Conservation (phyloP, 2,888 invertebrate genomes). For the Malachius bipustulatus region DNA sequence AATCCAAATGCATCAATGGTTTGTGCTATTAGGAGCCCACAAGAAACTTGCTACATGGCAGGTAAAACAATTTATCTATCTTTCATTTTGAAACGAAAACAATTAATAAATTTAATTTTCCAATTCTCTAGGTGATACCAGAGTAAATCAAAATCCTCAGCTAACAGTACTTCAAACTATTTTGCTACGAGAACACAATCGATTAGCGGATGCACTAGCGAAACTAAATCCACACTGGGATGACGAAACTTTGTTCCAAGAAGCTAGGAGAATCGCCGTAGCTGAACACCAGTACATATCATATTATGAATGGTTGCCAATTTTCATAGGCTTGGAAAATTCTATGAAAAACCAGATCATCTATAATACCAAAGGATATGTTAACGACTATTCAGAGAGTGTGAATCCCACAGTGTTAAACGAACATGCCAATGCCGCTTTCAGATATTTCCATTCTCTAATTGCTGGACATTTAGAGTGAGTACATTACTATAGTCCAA, state of each 20-base stretch:
- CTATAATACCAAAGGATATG: constrained; percentile 46
- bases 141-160: constrained; percentile 63
- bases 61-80: too few species aligned
- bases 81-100: too few species aligned
- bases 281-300: constrained; percentile 62
- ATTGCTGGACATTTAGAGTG: constrained; percentile 60
- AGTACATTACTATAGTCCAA: too few species aligned
- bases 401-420: constrained; percentile 55
- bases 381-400: constrained; percentile 54
- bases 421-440: constrained; percentile 61
- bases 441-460: constrained; percentile 60
- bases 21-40: constrained; percentile 46
- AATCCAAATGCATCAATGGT: constrained; percentile 54
- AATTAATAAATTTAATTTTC: background rate
- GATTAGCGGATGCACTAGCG: constrained; percentile 48
- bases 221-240: constrained; percentile 63
- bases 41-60: constrained; percentile 64
- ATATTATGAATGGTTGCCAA: constrained; percentile 67
- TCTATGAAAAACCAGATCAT: constrained; percentile 50
- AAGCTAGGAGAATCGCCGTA: constrained; percentile 55
- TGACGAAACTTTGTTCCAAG: constrained; percentile 63
- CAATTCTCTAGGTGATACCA: constrained; percentile 46
- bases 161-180: constrained; percentile 56
- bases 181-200: constrained; percentile 61
- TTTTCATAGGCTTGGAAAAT: constrained; percentile 55